Conservation (phyloP, 2,888 invertebrate species). For the Eueremaeus valkanovi region DNA sequence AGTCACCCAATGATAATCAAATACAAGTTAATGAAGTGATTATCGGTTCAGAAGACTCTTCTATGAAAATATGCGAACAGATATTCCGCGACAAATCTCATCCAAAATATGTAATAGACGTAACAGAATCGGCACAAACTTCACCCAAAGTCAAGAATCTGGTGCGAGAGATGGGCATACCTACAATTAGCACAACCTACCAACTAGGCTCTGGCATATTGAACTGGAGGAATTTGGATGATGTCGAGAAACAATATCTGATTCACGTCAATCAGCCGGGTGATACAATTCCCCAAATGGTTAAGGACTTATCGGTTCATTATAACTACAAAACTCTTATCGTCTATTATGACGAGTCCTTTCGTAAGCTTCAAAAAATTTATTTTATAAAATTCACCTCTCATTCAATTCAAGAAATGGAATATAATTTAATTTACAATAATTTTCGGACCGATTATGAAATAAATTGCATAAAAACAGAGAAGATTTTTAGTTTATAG, state of each 20-base stretch:
- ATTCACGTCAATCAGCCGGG: slow-evolving; percentile 80
- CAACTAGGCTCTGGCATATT: slow-evolving; percentile 55
- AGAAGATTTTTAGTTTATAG: too few relatives aligned
- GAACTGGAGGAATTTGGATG: slow-evolving; percentile 43
- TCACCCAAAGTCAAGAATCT: slow-evolving; percentile 67
- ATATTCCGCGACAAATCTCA: neutral
- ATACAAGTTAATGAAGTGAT: neutral
- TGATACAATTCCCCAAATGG: slow-evolving; percentile 75
- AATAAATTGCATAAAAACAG: too few relatives aligned
- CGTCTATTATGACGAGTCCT: slow-evolving; percentile 80
- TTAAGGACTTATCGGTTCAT: slow-evolving; percentile 71
- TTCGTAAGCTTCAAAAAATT: slow-evolving; percentile 59
- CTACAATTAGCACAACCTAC: slow-evolving; percentile 78
- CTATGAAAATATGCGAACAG: neutral
- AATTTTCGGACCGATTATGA: too few relatives aligned
- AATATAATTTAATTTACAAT: too few relatives aligned
- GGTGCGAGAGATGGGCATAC: slow-evolving; percentile 70
- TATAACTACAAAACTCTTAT: slow-evolving; percentile 88
- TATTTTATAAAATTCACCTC: too few relatives aligned
- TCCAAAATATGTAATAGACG: neutral
- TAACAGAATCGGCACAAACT: slow-evolving; percentile 33
- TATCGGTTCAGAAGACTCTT: neutral
- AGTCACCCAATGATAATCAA: slow-evolving; percentile 10
- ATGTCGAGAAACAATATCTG: slow-evolving; percentile 66
- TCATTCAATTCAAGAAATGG: too few relatives aligned